Conservation (phyloP, 2,113 vertebrate species). For the Cyanoderma ruficeps region DNA sequence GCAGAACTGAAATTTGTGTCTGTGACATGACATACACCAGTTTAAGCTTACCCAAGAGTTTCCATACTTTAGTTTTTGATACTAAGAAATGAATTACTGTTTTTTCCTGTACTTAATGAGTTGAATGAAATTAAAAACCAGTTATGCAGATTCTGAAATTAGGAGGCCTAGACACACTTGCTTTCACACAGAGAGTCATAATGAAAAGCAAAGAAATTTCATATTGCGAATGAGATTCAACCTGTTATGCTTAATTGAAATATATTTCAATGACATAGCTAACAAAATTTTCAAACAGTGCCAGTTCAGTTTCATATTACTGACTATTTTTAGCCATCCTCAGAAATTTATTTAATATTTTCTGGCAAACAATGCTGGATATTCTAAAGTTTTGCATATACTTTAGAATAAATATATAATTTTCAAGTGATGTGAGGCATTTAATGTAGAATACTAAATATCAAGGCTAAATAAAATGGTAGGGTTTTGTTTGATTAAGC, state of each 20-base stretch:
- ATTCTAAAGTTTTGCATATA: not conserved
- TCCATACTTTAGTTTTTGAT: not conserved
- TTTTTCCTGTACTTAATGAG: not conserved
- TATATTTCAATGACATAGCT: not conserved
- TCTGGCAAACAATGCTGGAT: not conserved
- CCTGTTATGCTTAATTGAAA: not conserved
- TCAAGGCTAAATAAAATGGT: not conserved
- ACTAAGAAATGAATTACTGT: not conserved
- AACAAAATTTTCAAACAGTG: not conserved
- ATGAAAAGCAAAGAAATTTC: not conserved
- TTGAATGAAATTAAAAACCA: not conserved
- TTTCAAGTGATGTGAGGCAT: not conserved
- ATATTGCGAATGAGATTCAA: not conserved
- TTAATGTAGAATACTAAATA: not conserved
- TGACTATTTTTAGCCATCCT: not conserved
- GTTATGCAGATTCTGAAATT: not conserved
- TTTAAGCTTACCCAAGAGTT: not conserved
- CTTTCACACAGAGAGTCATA: not conserved
- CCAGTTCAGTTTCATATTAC: not conserved
- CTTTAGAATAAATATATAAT: not conserved
- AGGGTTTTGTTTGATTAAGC: not conserved
- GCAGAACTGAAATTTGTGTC: not conserved
- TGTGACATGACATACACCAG: not conserved
- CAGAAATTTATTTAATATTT: not conserved
- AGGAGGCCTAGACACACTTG: not conserved